Evolutionary conservation across 2,888 invertebrate species (phyloP).

Genomic region (Leptura quadrifasciata): DNA sequence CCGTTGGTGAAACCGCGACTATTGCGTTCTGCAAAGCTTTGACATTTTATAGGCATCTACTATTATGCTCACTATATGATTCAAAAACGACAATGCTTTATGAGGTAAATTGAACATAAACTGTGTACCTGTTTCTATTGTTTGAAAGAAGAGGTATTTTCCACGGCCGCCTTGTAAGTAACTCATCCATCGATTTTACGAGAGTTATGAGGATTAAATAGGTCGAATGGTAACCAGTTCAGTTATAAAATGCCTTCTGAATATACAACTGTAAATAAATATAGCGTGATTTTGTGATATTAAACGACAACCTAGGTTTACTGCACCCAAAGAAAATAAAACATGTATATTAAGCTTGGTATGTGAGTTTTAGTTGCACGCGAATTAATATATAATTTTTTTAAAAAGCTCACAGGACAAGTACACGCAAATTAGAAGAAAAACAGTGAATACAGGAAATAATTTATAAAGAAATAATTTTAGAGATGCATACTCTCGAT

Average conservation of each 20-base stretch:
- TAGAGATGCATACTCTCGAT: no score
- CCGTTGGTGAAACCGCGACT: no score
- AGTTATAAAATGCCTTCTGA: slow-evolving; percentile 9
- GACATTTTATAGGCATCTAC: no score
- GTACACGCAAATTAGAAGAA: no score
- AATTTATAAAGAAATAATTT: no score
- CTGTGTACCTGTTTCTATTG: no score
- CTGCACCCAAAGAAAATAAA: slow-evolving; percentile 36
- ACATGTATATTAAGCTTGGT: slow-evolving; percentile 19
- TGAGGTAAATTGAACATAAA: no score
- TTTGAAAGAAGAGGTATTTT: neutral
- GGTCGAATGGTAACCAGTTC: slow-evolving; percentile 24
- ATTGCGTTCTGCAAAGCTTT: no score
- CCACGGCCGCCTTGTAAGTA: neutral
- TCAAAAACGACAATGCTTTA: no score
- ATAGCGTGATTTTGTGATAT: slow-evolving; percentile 37
- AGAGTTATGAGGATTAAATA: slow-evolving; percentile 26
- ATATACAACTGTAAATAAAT: slow-evolving; percentile 32
- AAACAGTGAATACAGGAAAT: no score
- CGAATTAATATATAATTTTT: slow-evolving; percentile 8
- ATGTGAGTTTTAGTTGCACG: slow-evolving; percentile 6
- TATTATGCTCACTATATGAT: no score
- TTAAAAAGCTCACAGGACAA: no score
- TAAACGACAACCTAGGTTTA: slow-evolving; percentile 30
- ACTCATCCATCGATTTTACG: slow-evolving; percentile 26